phyloP scores from a whole-genome alignment of 2,888 invertebrate species.

The Agriotes lineatus region DNA sequence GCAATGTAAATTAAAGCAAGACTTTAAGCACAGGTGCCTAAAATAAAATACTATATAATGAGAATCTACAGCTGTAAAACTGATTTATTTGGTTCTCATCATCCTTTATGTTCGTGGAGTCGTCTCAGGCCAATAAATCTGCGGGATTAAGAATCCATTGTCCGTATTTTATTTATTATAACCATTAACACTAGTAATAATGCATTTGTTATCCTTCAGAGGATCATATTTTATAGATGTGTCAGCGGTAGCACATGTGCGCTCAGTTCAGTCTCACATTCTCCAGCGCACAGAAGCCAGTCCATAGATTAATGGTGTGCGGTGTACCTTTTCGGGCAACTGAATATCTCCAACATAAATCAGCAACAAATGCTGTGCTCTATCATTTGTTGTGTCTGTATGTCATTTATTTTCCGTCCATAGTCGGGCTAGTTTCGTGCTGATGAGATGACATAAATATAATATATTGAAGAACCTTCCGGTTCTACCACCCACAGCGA shows the following conservation, averaged over 20 bases:
- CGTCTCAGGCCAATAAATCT: conserved; percentile 62
- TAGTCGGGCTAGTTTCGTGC: conserved; percentile 46
- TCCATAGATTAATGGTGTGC: conserved; percentile 63
- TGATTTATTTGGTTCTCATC: conserved; percentile 56
- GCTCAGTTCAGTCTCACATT: conserved; percentile 50
- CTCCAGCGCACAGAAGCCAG: conserved; percentile 58
- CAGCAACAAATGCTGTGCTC: conserved; percentile 61
- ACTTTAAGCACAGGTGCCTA: conserved; percentile 46
- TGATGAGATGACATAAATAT: conserved; percentile 43
- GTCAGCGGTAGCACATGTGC: conserved; percentile 64
- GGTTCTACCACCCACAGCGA: conserved; percentile 35
- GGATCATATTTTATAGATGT: conserved; percentile 64
- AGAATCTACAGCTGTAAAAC: conserved; percentile 52
- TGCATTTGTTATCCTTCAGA: conserved; percentile 67
- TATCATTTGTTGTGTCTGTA: conserved; percentile 62
- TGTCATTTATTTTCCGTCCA: conserved; percentile 63
- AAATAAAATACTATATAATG: conserved; percentile 51
- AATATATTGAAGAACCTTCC: conserved; percentile 40
- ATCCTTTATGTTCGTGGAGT: conserved; percentile 56
- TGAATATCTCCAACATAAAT: conserved; percentile 65
- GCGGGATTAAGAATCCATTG: conserved; percentile 66
- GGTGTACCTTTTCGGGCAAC: conserved; percentile 63
- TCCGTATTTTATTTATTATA: conserved; percentile 67
- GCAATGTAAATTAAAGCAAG: conserved; percentile 42
- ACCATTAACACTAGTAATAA: conserved; percentile 68